These are phyloP conservation scores for Rotaria macrura DNA, from an alignment of 2,888 invertebrate genomes.

Conservation along the genomic window DNA sequence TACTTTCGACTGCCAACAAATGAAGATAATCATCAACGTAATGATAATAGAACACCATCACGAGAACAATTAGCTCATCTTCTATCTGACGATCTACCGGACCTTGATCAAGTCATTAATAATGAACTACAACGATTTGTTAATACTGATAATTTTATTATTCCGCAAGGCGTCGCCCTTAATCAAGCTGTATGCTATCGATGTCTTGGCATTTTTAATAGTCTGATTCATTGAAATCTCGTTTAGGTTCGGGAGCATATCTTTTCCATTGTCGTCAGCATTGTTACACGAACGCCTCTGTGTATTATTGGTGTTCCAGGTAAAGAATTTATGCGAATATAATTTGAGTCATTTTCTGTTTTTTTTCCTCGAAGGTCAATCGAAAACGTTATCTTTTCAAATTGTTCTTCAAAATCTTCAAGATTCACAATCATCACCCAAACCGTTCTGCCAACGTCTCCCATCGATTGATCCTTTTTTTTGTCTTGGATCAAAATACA, in stretches of 20 bases:
- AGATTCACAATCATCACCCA: not conserved
- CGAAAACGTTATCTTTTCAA: not conserved
- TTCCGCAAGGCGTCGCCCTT: not conserved
- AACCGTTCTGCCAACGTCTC: slow-evolving; percentile 4
- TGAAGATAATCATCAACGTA: not conserved
- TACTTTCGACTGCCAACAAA: not conserved
- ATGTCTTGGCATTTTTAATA: not conserved
- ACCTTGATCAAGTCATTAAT: not conserved
- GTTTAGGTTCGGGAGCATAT: not conserved
- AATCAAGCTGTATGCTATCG: not conserved
- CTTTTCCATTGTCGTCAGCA: not conserved
- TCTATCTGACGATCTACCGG: not conserved
- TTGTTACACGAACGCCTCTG: not conserved
- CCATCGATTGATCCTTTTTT: not conserved
- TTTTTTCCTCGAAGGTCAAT: not conserved
- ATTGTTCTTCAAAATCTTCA: slow-evolving; percentile 16
- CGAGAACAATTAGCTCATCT: not conserved
- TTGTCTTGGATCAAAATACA: slow-evolving; percentile 16
- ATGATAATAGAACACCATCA: not conserved
- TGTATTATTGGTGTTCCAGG: not conserved
- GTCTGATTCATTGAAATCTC: not conserved
- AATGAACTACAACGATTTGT: not conserved
- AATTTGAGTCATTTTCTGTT: not conserved
- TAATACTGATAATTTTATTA: not conserved
- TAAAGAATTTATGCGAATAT: not conserved